Evolutionary conservation across 2,797 vertebrate genomes (phyloP), one percentile per base, ranked within the genome.

Genomic region (Poecilia wingei): DNA sequence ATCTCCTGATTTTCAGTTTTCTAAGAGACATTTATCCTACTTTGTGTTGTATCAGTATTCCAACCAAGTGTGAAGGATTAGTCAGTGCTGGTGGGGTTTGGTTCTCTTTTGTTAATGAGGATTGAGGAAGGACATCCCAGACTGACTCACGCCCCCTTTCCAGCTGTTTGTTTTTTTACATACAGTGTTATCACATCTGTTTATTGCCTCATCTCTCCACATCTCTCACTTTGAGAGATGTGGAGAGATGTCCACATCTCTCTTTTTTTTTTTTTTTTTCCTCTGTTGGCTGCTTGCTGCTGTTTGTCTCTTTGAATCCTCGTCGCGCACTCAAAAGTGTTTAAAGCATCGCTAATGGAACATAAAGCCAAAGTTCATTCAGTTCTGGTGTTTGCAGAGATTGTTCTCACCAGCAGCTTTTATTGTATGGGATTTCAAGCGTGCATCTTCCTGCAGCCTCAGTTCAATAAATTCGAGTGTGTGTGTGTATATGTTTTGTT

Each of bases 311-410:
- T 87, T 84, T 64, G 77, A 84, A 77, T 81, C 82, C 74, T 86
- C 84, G 36, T 20, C 0, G 76, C 84, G 64, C 85, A 87, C 84
- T 87, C 77, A 77, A 80, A 80, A 75, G 74, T 83, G 82, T 87
- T 89, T 84, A 70, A 88, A 46, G 70, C 55, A 14, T 45, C 81
- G 83, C 88, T 91, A 93, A 94, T 93, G 92, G 92, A 91, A 92
- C 87, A 93, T 71, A 59, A 83, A 86, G 84, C 76, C 89, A 92
- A 70, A 91, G 91, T 83, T 92, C 89, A 87, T 66, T 78, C 80
- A 49, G 83, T 77, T 85, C 47, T 74, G 88, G 87, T 87, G 82
- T 88, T 85, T 82, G 75, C 81, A 39, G 31, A 84, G 69, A 87
- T 86, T 86, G 80, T 82, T 88, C 82, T 89, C 88, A 79, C 78